phyloP scores from a whole-genome alignment of 2,888 invertebrate genomes.

The Subacronicta megacephala region DNA sequence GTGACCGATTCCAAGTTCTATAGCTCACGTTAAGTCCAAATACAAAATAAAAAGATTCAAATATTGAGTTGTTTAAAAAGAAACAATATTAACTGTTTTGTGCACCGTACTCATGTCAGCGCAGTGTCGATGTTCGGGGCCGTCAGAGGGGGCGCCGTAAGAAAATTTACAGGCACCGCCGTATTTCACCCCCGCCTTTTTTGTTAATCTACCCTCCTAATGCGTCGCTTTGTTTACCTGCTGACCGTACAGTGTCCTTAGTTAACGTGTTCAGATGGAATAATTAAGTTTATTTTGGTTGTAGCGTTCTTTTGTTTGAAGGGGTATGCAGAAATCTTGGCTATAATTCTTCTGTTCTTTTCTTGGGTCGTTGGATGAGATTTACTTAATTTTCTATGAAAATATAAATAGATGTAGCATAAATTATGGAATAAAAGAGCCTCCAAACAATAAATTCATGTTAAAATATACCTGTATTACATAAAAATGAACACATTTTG shows the following conservation, averaged over 20 bases:
- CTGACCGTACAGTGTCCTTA: slow-evolving; percentile 81
- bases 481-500: no score
- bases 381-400: background rate
- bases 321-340: slow-evolving; percentile 23
- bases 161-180: slow-evolving; percentile 88
- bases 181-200: slow-evolving; percentile 86
- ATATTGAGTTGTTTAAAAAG: background rate
- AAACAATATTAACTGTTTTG: slow-evolving; percentile 58
- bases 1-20: no score
- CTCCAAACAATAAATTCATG: no score
- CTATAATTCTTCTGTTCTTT: background rate
- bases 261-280: slow-evolving; percentile 58
- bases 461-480: no score
- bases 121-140: slow-evolving; percentile 83
- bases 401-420: no score
- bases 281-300: slow-evolving; percentile 45
- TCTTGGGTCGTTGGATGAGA: background rate
- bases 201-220: slow-evolving; percentile 88
- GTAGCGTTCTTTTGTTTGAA: slow-evolving; percentile 31
- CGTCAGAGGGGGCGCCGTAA: slow-evolving; percentile 85
- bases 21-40: no score
- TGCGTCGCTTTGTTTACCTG: slow-evolving; percentile 88
- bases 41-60: background rate
- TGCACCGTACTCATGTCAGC: slow-evolving; percentile 78
- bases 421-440: no score